phyloP scores from a whole-genome alignment of 1,140 invertebrate species.

The Formica exsecta region DNA sequence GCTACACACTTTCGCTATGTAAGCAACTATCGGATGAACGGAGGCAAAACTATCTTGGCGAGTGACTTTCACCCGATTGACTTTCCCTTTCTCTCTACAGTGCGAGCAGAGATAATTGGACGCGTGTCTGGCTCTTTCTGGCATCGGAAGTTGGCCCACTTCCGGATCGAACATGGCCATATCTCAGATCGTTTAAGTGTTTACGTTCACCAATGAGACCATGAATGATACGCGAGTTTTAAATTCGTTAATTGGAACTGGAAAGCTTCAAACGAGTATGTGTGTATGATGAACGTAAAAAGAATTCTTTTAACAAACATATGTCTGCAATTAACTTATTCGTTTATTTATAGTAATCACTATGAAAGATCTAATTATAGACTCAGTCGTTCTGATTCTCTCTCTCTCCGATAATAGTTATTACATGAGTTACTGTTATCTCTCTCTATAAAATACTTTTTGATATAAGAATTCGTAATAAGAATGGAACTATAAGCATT shows the following conservation, averaged over 20 bases:
- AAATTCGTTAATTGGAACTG: conserved; percentile 23
- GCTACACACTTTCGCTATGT: conserved; percentile 43
- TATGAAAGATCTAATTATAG: background rate
- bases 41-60: conserved; percentile 68
- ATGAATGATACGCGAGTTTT: conserved; percentile 16
- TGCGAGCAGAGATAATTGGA: conserved; percentile 66
- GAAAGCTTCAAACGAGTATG: conserved; percentile 16
- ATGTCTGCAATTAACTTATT: background rate
- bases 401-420: background rate
- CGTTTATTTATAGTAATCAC: conserved; percentile 14
- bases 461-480: background rate
- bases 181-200: conserved; percentile 38
- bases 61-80: conserved; percentile 78
- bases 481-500: background rate
- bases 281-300: background rate
- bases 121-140: conserved; percentile 42
- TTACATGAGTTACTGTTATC: background rate
- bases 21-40: conserved; percentile 53
- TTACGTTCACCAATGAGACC: conserved; percentile 1
- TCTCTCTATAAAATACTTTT: background rate
- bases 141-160: conserved; percentile 57
- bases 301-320: background rate
- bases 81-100: conserved; percentile 82
- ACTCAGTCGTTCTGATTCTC: background rate
- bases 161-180: conserved; percentile 35